Percentiles rank a stretch among this genome's conserved stretches.
These are phyloP conservation scores for Bombus turneri DNA, from an alignment of 1,140 invertebrate species.

Conservation along the genomic window DNA sequence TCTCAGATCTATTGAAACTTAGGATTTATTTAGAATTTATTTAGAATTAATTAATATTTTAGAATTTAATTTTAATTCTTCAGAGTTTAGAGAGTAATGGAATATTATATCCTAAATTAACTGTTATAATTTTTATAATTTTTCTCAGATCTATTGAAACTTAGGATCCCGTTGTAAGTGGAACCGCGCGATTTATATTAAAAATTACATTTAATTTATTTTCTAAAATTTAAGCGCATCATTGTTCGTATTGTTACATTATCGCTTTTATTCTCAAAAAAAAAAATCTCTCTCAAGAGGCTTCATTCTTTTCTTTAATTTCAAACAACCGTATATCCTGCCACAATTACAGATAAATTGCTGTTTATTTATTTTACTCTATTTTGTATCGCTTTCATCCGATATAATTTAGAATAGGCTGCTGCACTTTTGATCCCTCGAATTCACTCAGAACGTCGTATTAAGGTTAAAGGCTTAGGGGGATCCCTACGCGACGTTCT, in stretches of 20 bases:
- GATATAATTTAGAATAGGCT: too few relatives aligned
- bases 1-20: background rate
- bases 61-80: too few relatives aligned
- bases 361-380: background rate
- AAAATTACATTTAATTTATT: background rate
- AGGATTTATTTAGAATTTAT: too few relatives aligned
- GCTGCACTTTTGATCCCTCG: background rate
- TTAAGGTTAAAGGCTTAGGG: background rate
- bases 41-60: too few relatives aligned
- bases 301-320: background rate
- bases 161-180: too few relatives aligned
- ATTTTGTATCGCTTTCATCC: background rate
- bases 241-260: background rate
- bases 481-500: background rate
- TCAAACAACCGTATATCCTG: background rate
- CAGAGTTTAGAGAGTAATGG: too few relatives aligned
- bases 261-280: background rate
- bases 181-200: too few relatives aligned
- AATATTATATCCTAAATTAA: too few relatives aligned
- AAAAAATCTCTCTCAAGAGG: background rate
- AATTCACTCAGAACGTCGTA: background rate
- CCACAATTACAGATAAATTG: background rate
- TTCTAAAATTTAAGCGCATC: background rate
- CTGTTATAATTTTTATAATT: too few relatives aligned
- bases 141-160: too few relatives aligned